Percentiles rank a stretch among this genome's conserved stretches.
These are phyloP conservation scores for Siniperca knerii DNA, from an alignment of 2,113 vertebrate genomes.

Conservation along the genomic window DNA sequence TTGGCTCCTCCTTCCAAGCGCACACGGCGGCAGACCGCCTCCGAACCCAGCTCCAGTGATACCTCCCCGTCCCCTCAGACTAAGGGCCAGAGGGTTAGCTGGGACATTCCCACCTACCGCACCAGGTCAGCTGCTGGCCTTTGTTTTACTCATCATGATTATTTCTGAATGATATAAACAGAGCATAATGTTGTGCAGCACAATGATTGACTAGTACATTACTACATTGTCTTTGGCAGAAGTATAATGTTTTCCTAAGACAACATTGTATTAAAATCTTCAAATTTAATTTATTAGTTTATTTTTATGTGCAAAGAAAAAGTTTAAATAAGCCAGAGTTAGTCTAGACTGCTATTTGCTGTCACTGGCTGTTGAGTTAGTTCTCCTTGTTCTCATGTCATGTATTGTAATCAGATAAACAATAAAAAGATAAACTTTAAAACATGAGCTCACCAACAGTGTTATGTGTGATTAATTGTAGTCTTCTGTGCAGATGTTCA, in stretches of 20 bases:
- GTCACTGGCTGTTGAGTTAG: background rate
- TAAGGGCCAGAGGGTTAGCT: constrained; percentile 93
- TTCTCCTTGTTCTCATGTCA: background rate
- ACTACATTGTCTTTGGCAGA: background rate
- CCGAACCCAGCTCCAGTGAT: constrained; percentile 95
- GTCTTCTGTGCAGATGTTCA: background rate
- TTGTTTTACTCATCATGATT: background rate
- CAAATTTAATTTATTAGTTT: background rate
- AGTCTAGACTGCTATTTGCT: background rate
- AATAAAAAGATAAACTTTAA: background rate
- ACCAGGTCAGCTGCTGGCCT: constrained; percentile 86
- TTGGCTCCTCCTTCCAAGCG: constrained; percentile 94
- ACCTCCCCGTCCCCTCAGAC: constrained; percentile 92
- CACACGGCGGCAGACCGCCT: constrained; percentile 90
- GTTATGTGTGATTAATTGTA: background rate
- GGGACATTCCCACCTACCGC: constrained; percentile 92
- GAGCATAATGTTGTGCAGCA: background rate
- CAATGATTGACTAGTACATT: background rate
- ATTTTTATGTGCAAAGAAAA: background rate
- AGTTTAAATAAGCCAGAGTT: background rate
- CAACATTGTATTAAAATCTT: background rate
- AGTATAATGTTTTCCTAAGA: background rate
- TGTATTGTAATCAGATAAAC: background rate
- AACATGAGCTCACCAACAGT: background rate
- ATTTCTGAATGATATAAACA: background rate